A percentile compares a stretch with the other conserved stretches of the same genome.
Conservation (phyloP, 2,888 invertebrate species). For the Strigamia transsilvanica region DNA sequence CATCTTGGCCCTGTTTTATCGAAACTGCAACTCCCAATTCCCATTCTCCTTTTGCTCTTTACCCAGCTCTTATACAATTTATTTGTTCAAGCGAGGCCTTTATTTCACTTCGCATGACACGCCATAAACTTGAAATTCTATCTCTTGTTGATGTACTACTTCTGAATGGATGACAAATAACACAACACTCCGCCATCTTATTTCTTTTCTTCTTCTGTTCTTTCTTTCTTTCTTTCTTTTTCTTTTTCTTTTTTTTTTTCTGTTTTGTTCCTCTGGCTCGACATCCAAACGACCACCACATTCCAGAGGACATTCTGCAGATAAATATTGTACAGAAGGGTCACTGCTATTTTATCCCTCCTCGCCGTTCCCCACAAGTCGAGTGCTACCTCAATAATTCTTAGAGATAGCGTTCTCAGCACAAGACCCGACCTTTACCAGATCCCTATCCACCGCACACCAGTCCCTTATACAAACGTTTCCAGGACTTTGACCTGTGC, state of each 20-base stretch:
- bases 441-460: not conserved
- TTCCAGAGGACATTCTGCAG: constrained; percentile 13
- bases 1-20: not conserved
- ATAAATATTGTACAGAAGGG: constrained; percentile 20
- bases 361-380: not conserved
- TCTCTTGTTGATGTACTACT: constrained; percentile 9
- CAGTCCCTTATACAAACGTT: constrained; percentile 5
- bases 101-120: constrained; percentile 2
- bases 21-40: constrained; percentile 11
- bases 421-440: constrained; percentile 5
- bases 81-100: constrained; percentile 14
- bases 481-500: not conserved
- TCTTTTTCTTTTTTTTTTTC: no score
- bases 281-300: constrained; percentile 7
- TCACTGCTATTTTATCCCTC: constrained; percentile 20
- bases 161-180: constrained; percentile 14
- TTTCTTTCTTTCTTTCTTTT: no score
- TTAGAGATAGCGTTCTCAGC: constrained; percentile 3
- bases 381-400: constrained; percentile 17
- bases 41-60: constrained; percentile 13
- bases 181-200: not conserved
- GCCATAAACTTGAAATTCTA: constrained; percentile 14
- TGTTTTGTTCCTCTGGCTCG: no score
- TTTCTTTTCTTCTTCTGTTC: not conserved
- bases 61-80: constrained; percentile 2